Evolutionary conservation across 1,140 invertebrate genomes (phyloP).

Genomic region (Pantala flavescens): DNA sequence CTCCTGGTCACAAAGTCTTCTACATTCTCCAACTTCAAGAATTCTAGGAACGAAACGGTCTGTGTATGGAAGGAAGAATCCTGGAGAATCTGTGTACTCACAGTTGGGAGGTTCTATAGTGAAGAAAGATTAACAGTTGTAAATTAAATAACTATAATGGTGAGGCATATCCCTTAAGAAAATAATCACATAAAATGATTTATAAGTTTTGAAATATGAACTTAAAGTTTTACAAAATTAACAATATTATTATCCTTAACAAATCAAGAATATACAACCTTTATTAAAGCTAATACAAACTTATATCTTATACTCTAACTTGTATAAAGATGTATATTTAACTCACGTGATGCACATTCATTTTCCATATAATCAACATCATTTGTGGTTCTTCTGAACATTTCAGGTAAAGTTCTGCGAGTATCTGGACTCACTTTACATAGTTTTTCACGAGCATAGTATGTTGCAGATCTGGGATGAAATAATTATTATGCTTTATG

Average conservation of each 20-base stretch:
- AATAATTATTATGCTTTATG: background rate
- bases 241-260: too few species aligned
- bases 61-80: conserved; percentile 35
- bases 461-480: conserved; percentile 34
- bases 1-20: conserved; percentile 37
- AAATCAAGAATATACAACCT: too few species aligned
- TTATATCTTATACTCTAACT: too few species aligned
- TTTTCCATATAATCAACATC: conserved; percentile 44
- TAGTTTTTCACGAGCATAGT: conserved; percentile 31
- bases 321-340: too few species aligned
- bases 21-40: conserved; percentile 34
- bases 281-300: too few species aligned
- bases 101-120: conserved; percentile 38
- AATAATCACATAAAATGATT: too few species aligned
- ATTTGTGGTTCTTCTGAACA: conserved; percentile 31
- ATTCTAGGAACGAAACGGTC: conserved; percentile 34
- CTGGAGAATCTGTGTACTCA: conserved; percentile 37
- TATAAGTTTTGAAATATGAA: too few species aligned
- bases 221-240: too few species aligned
- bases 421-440: conserved; percentile 39
- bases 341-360: conserved; percentile 38
- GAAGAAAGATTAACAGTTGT: conserved; percentile 11
- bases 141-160: background rate
- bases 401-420: conserved; percentile 33
- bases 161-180: too few species aligned